phyloP scores from a whole-genome alignment of 2,888 invertebrate genomes.

The Pseudanteris insignis region DNA sequence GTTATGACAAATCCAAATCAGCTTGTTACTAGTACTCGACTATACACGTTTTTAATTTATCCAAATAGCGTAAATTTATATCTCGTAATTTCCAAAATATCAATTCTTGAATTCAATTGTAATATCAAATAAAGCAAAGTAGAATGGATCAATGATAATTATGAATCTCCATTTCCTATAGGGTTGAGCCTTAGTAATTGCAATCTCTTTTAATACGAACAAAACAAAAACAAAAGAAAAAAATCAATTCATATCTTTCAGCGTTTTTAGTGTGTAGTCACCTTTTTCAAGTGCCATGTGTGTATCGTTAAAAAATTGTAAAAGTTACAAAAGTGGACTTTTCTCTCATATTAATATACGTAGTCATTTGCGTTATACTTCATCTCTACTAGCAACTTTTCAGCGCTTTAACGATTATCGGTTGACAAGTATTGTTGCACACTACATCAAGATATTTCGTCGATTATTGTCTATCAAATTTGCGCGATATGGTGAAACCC shows the following conservation, averaged over 20 bases:
- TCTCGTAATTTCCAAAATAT: too few relatives aligned
- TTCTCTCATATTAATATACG: constrained; percentile 22
- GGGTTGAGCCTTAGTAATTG: too few relatives aligned
- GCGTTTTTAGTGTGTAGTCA: constrained; percentile 14
- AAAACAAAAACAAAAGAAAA: too few relatives aligned
- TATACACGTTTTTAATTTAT: too few relatives aligned
- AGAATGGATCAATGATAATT: not conserved
- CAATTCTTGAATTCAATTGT: too few relatives aligned
- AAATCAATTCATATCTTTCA: constrained; percentile 13
- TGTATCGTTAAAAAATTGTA: constrained; percentile 25
- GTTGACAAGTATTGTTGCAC: constrained; percentile 11
- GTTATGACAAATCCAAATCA: too few relatives aligned
- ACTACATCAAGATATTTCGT: constrained; percentile 8
- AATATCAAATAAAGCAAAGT: too few relatives aligned
- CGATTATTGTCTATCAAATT: constrained; percentile 8
- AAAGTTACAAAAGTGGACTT: constrained; percentile 20
- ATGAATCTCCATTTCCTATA: too few relatives aligned
- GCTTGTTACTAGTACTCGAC: too few relatives aligned
- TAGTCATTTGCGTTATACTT: constrained; percentile 36
- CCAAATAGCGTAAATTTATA: too few relatives aligned
- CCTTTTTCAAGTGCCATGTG: constrained; percentile 41
- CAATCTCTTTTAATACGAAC: too few relatives aligned
- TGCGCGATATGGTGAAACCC: constrained; percentile 22
- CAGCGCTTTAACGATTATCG: constrained; percentile 10
- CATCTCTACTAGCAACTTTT: constrained; percentile 13